A percentile compares a stretch with the other conserved stretches of the same genome.
These are phyloP conservation scores for Callionymus lyra DNA, from an alignment of 2,113 vertebrate species.

Conservation along the genomic window DNA sequence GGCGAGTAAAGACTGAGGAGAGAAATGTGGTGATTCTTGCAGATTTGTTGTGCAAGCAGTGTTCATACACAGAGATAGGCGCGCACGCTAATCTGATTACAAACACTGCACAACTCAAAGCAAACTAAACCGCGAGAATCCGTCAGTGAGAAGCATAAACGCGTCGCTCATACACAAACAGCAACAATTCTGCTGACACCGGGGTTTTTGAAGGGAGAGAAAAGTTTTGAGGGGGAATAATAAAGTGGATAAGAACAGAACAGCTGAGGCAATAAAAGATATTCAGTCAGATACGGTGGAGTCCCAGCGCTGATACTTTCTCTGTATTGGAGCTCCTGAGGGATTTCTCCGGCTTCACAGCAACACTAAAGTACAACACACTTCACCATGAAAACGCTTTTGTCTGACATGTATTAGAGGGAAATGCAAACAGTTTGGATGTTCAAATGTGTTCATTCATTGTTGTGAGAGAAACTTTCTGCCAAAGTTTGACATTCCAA, in stretches of 20 bases:
- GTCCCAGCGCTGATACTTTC: slow-evolving; percentile 3
- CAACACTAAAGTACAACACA: slow-evolving; percentile 30
- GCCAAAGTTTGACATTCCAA: no score
- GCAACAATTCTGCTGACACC: neutral
- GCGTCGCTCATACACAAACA: slow-evolving; percentile 1
- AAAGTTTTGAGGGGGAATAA: slow-evolving; percentile 13
- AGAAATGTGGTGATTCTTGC: slow-evolving; percentile 14
- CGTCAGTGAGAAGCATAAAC: slow-evolving; percentile 3
- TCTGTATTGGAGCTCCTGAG: slow-evolving; percentile 2
- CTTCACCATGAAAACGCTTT: slow-evolving; percentile 40
- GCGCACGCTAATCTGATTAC: slow-evolving; percentile 49
- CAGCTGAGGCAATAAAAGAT: slow-evolving; percentile 7
- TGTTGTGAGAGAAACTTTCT: no score
- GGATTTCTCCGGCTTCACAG: slow-evolving; percentile 24
- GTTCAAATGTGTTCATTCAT: no score
- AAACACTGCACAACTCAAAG: slow-evolving; percentile 32
- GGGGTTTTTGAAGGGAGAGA: slow-evolving; percentile 4
- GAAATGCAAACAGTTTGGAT: no score
- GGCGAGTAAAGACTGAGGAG: slow-evolving; percentile 32
- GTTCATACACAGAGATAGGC: slow-evolving; percentile 21
- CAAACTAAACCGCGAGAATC: slow-evolving; percentile 21
- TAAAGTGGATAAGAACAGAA: slow-evolving; percentile 4
- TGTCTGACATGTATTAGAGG: slow-evolving; percentile 33
- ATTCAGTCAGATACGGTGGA: slow-evolving; percentile 6
- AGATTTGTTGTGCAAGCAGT: slow-evolving; percentile 32